These are phyloP conservation scores for Synergus japonicus DNA, from an alignment of 2,888 invertebrate genomes.

Conservation along the genomic window DNA sequence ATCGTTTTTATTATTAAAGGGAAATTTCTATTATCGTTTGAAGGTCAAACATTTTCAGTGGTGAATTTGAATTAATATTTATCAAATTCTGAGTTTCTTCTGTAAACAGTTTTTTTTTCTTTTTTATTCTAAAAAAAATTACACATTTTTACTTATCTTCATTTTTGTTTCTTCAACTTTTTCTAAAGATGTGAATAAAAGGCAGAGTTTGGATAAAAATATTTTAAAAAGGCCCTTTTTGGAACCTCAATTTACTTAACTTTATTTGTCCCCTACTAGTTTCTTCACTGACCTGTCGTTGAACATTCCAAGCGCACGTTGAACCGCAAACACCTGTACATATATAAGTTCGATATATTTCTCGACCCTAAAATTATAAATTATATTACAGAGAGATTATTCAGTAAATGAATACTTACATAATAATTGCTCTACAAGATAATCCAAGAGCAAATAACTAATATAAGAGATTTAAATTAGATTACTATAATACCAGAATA, in stretches of 20 bases:
- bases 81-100: no score
- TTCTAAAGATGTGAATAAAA: no score
- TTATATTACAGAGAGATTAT: background rate
- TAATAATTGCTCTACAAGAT: background rate
- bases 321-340: constrained; percentile 64
- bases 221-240: no score
- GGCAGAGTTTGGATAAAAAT: no score
- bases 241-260: background rate
- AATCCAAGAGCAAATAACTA: no score
- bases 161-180: no score
- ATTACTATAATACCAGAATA: no score
- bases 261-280: constrained; percentile 48
- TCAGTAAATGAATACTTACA: background rate
- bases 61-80: no score
- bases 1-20: background rate
- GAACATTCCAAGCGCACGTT: constrained; percentile 73
- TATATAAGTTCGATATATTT: background rate
- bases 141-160: no score
- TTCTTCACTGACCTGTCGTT: constrained; percentile 63
- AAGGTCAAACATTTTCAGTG: background rate
- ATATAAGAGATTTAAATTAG: no score
- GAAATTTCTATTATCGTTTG: background rate
- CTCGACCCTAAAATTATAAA: background rate
- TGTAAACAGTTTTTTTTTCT: no score
- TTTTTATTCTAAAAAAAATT: no score